These are phyloP conservation scores for Cryptotermes secundus DNA, from an alignment of 1,140 invertebrate species.

Conservation along the genomic window DNA sequence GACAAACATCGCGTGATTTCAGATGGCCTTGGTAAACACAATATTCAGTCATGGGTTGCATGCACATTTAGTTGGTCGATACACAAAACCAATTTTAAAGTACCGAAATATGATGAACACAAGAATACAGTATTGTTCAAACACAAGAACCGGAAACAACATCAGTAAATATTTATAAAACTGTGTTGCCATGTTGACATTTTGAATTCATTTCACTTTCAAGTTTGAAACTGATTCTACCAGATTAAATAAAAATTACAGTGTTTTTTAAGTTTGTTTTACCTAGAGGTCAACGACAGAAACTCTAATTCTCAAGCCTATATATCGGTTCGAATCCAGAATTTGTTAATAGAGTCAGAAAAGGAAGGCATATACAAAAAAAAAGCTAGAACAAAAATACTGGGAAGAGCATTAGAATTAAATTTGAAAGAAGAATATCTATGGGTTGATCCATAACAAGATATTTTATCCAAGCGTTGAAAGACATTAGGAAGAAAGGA, in stretches of 20 bases:
- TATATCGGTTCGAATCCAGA: too few species aligned
- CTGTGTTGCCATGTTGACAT: background rate
- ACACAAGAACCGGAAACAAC: background rate
- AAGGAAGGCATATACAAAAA: too few species aligned
- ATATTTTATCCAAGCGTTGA: too few species aligned
- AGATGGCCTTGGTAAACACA: conserved; percentile 5
- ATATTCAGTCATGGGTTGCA: conserved; percentile 24
- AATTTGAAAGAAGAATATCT: too few species aligned
- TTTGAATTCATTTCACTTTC: background rate
- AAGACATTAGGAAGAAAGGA: too few species aligned
- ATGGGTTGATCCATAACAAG: too few species aligned
- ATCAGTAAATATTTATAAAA: background rate
- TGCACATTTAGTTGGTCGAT: conserved; percentile 29
- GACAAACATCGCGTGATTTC: conserved; percentile 9
- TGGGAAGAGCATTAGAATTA: too few species aligned
- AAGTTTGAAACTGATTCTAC: background rate
- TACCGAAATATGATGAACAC: conserved; percentile 8
- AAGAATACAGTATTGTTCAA: background rate
- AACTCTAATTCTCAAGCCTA: too few species aligned
- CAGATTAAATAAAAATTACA: background rate
- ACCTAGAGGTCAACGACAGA: too few species aligned
- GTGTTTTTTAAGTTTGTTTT: too few species aligned
- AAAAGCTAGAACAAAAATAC: too few species aligned
- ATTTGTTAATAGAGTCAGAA: too few species aligned
- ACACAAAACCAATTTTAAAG: conserved; percentile 18